Conservation (phyloP, 2,888 invertebrate genomes). For the Sarcophaga subvicina region DNA sequence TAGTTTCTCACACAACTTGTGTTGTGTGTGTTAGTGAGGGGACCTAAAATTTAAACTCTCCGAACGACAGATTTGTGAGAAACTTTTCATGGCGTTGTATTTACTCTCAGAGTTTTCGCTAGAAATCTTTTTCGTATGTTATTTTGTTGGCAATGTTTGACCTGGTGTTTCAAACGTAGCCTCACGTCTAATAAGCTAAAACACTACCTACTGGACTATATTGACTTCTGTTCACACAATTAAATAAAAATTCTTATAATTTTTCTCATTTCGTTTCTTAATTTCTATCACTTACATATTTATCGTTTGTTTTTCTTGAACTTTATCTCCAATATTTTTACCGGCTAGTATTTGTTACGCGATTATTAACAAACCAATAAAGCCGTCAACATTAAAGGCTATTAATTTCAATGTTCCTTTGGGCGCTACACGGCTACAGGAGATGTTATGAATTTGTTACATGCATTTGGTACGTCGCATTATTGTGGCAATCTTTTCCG, state of each 20-base stretch:
- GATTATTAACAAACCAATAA: conserved; percentile 68
- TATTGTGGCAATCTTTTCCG: not conserved
- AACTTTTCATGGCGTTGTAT: too few relatives aligned
- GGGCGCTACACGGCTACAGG: not conserved
- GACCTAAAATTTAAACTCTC: too few relatives aligned
- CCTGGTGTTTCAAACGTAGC: too few relatives aligned
- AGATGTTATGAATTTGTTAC: not conserved
- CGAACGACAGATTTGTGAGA: too few relatives aligned
- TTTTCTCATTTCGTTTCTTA: not conserved
- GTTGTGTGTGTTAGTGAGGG: too few relatives aligned
- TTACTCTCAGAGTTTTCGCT: too few relatives aligned
- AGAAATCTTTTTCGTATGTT: too few relatives aligned
- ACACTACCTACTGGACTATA: too few relatives aligned
- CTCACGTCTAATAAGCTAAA: too few relatives aligned
- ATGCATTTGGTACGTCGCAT: not conserved
- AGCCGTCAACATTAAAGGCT: conserved; percentile 63
- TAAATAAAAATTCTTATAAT: not conserved
- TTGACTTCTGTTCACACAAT: too few relatives aligned
- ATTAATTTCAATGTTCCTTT: conserved; percentile 44
- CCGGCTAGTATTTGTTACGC: conserved; percentile 21
- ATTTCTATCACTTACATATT: conserved; percentile 18
- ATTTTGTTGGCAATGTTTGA: too few relatives aligned
- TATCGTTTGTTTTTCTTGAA: conserved; percentile 17
- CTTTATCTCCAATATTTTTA: conserved; percentile 33
- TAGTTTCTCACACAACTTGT: too few relatives aligned